Evolutionary conservation across 2,113 vertebrate species (phyloP).

Genomic region (Poeciliopsis prolifica): DNA sequence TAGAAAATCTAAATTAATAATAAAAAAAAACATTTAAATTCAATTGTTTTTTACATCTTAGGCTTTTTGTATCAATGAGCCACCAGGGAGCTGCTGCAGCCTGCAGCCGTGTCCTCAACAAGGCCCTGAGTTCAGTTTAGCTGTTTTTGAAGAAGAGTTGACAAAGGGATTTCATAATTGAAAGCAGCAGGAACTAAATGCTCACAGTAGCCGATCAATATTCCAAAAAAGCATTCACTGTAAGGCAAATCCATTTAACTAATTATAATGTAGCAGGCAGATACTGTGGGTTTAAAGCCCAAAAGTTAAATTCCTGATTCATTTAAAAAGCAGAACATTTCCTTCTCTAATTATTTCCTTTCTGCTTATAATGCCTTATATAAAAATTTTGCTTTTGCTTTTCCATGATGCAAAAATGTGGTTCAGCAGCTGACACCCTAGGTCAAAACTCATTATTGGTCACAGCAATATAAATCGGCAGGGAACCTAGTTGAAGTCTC

Average conservation of each 20-base stretch:
- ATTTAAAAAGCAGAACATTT: not conserved
- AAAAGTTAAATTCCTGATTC: conserved; percentile 23
- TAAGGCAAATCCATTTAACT: conserved; percentile 35
- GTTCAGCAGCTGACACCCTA: conserved; percentile 43
- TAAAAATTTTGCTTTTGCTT: conserved; percentile 11
- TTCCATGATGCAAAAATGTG: conserved; percentile 35
- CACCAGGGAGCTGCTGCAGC: conserved; percentile 43
- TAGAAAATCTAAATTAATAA: not conserved
- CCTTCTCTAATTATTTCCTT: not conserved
- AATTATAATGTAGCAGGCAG: conserved; percentile 19
- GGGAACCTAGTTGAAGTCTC: conserved; percentile 37
- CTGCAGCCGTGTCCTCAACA: conserved; percentile 51
- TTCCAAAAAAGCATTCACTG: conserved; percentile 36
- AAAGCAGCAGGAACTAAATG: conserved; percentile 61
- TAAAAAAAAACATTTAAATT: conserved; percentile 24
- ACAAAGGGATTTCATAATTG: conserved; percentile 62
- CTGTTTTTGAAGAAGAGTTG: conserved; percentile 56
- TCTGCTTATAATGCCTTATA: not conserved
- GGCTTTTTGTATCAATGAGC: conserved; percentile 34
- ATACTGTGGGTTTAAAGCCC: conserved; percentile 10
- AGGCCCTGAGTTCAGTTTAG: conserved; percentile 38
- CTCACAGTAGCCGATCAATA: conserved; percentile 62
- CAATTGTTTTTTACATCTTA: conserved; percentile 33
- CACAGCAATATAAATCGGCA: conserved; percentile 35
- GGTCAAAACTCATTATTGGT: conserved; percentile 61